Evolutionary conservation across 2,797 vertebrate species (phyloP), one percentile per base, ranked within the genome.

Genomic region (Enteromius mattozi): DNA sequence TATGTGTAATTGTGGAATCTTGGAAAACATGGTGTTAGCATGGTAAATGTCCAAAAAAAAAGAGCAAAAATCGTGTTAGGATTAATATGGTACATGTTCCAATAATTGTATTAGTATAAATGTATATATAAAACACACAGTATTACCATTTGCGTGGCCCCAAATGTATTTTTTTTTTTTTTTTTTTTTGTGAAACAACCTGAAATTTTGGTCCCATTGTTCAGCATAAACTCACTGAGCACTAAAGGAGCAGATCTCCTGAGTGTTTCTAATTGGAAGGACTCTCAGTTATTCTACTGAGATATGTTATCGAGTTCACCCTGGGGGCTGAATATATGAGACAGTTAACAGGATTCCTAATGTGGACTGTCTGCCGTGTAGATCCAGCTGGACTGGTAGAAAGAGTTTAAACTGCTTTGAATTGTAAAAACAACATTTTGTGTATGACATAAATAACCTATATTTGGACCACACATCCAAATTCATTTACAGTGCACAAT

Each of bases 241-340:
- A 56, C 78, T 3, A 27, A 27, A 54, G 35, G 45, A 45, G 49
- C n/a, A 27, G 71, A 81, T 81, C 51, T 69, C 51, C 51, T 61
- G 63, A 86, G 84, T 68, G 65, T 65, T 80, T 77, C 72, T 88
- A 87, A 87, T 87, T 87, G 80, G 71, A 81, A 65, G 68, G 40
- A 82, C 82, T 79, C 69, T 85, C 33, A 21, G 78, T 70, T 61
- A 82, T 54, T 86, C 85, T 63, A 59, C 78, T 51, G 82, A 79
- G 83, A 80, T 71, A 65, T 85, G 68, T 81, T 79, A 76, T 84
- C 9, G 12, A 82, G 77, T 81, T 82, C 51, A 66, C 72, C 85
- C 54, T 49, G 56, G 19, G 56, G 80, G 85, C 74, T 82, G 79
- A 76, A 40, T 54, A 82, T 86, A 71, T 66, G 47, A 56, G 66